Evolutionary conservation across 1,140 invertebrate genomes (phyloP), one percentile per base, ranked within the genome.

Genomic region (Hyposmocoma kahamanoa): DNA sequence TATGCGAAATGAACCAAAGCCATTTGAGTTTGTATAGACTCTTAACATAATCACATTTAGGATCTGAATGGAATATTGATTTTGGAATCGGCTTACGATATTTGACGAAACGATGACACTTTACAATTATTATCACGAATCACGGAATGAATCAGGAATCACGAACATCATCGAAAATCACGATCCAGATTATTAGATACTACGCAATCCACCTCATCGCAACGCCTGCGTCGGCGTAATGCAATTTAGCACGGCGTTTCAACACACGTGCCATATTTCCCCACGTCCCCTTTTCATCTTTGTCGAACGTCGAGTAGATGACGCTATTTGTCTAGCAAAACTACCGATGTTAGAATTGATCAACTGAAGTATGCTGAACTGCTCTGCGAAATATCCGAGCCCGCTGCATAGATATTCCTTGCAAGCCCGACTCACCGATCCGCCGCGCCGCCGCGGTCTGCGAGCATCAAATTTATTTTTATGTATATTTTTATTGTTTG

Each of bases 401-500:
- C 9, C 11, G 17, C 19, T 10, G 34, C 10, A 38, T 17, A 38
- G 34, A 38, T 17, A 38, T 17, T 38, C n/a, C n/a, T n/a, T n/a
- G n/a, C n/a, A n/a, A n/a, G n/a, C n/a, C n/a, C n/a, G n/a, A n/a
- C n/a, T n/a, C 67, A 63, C 70, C 70, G 72, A 76, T 73, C 72
- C 54, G 58, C 67, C 71, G 65, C 65, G 64, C 67, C 60, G 32
- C 62, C 63, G 53, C 67, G 53, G 65, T 64, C 66, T 61, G 56
- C 49, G 67, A 77, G 72, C 74, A 80, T 72, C 72, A 77, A 77
- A 83, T 83, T 77, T 83, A 83, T 80, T 80, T 80, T 83, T 81
- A 83, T 81, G 72, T 80, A 77, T 73, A 81, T 75, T 79, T 81
- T 81, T 84, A 84, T 84, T 79, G 73, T 81, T 76, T 77, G 77